Percentiles rank a stretch among this genome's conserved stretches.
phyloP scores from a whole-genome alignment of 2,888 invertebrate species.

The Lochmaea capreae region DNA sequence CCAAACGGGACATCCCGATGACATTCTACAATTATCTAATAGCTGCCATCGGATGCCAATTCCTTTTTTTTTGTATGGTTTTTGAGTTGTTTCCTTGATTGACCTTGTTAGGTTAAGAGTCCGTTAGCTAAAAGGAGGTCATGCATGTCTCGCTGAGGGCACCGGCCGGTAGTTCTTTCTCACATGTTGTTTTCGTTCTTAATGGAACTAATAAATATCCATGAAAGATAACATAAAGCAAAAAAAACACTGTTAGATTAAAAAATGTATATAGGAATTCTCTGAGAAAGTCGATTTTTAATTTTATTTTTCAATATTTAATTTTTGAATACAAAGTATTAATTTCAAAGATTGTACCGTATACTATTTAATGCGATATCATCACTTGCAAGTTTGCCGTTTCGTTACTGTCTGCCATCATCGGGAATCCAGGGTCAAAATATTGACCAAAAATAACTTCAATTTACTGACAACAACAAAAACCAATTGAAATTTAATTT shows the following conservation, averaged over 20 bases:
- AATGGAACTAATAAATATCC: neutral
- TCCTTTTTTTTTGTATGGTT: slow-evolving; percentile 19
- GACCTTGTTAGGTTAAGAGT: slow-evolving; percentile 50
- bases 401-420: no score
- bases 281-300: no score
- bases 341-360: no score
- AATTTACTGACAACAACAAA: no score
- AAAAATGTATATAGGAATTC: neutral
- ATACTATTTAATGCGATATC: no score
- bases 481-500: no score
- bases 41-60: slow-evolving; percentile 8
- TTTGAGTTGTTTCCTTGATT: slow-evolving; percentile 48
- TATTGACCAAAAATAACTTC: no score
- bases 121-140: slow-evolving; percentile 53
- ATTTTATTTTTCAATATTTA: no score
- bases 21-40: slow-evolving; percentile 18
- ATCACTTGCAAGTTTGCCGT: no score
- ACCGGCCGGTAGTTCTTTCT: neutral
- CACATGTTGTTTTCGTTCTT: neutral
- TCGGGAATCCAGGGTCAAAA: no score
- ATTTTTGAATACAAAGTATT: no score
- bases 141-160: slow-evolving; percentile 12
- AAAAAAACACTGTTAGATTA: neutral
- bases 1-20: slow-evolving; percentile 16
- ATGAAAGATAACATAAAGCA: neutral